These are phyloP conservation scores for Drosophila triauraria DNA, from an alignment of 1,140 invertebrate species.

Conservation along the genomic window DNA sequence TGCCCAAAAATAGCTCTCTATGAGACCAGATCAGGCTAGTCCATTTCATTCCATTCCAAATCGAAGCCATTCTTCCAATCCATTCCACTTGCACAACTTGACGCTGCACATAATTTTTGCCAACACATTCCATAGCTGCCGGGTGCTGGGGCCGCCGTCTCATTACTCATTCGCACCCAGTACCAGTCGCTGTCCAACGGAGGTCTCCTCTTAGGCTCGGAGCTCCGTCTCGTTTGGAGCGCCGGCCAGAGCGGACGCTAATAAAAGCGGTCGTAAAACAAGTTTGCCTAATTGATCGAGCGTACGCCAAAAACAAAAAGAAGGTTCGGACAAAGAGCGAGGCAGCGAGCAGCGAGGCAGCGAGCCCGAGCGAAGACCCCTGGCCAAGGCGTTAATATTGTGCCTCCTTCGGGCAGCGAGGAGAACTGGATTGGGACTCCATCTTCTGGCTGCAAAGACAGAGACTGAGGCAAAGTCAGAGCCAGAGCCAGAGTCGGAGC, in stretches of 20 bases:
- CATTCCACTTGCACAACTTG: slow-evolving; percentile 56
- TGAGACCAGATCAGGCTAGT: neutral
- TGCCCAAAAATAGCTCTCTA: neutral
- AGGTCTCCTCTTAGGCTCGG: slow-evolving; percentile 2
- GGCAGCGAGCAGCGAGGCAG: neutral
- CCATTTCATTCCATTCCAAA: neutral
- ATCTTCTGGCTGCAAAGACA: slow-evolving; percentile 1
- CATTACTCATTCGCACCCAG: slow-evolving; percentile 74
- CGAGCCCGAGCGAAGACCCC: slow-evolving; percentile 43
- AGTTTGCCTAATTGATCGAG: slow-evolving; percentile 85
- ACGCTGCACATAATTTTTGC: slow-evolving; percentile 71
- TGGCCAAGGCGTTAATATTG: slow-evolving; percentile 74
- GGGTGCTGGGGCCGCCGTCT: slow-evolving; percentile 51
- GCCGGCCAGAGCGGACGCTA: slow-evolving; percentile 72
- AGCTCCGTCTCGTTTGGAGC: slow-evolving; percentile 44
- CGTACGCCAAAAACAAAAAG: slow-evolving; percentile 79
- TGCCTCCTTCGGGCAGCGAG: slow-evolving; percentile 38
- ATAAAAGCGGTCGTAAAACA: slow-evolving; percentile 85
- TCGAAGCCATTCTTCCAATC: slow-evolving; percentile 32
- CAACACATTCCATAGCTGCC: slow-evolving; percentile 72
- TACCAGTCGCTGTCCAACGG: slow-evolving; percentile 10
- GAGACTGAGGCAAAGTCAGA: neutral
- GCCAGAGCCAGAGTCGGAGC: neutral
- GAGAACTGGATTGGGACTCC: slow-evolving; percentile 27
- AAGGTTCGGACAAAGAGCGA: slow-evolving; percentile 55